A percentile compares a stretch with the other conserved stretches of the same genome.
Evolutionary conservation across 2,113 vertebrate species (phyloP).

Genomic region (Sakesphorus luctuosus): DNA sequence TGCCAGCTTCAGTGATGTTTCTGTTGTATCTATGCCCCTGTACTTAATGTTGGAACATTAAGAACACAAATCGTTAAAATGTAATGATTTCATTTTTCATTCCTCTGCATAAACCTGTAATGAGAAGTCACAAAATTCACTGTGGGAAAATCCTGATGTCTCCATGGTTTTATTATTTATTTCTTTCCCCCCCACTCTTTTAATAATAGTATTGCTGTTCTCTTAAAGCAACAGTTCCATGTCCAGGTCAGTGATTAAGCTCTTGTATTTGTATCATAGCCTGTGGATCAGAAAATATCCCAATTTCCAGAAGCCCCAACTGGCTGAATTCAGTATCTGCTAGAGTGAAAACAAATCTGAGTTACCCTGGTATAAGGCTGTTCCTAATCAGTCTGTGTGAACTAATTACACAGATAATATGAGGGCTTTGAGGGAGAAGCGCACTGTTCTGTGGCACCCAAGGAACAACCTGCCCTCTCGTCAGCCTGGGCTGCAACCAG

Average conservation of each 20-base stretch:
- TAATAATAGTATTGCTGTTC: background rate
- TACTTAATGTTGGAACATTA: slow-evolving; percentile 6
- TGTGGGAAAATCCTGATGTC: slow-evolving; percentile 8
- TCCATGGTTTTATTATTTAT: background rate
- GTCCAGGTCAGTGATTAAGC: background rate
- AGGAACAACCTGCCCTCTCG: background rate
- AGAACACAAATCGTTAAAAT: background rate
- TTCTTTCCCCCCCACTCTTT: background rate
- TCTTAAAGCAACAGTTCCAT: background rate
- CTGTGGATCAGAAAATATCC: background rate
- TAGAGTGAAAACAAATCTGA: background rate
- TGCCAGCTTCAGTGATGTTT: background rate
- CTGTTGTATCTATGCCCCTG: background rate
- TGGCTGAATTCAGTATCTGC: background rate
- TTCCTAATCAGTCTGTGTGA: background rate
- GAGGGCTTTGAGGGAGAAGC: background rate
- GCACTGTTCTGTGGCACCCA: background rate
- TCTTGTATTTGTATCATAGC: background rate
- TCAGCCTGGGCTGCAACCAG: background rate
- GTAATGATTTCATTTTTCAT: background rate
- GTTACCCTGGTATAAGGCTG: background rate
- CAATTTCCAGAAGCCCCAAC: background rate
- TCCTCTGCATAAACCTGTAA: background rate
- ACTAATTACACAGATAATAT: background rate
- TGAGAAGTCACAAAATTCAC: background rate